Base-by-base conservation (phyloP, 1,140 invertebrate genomes). In the Drosophila grimshawi region DNA sequence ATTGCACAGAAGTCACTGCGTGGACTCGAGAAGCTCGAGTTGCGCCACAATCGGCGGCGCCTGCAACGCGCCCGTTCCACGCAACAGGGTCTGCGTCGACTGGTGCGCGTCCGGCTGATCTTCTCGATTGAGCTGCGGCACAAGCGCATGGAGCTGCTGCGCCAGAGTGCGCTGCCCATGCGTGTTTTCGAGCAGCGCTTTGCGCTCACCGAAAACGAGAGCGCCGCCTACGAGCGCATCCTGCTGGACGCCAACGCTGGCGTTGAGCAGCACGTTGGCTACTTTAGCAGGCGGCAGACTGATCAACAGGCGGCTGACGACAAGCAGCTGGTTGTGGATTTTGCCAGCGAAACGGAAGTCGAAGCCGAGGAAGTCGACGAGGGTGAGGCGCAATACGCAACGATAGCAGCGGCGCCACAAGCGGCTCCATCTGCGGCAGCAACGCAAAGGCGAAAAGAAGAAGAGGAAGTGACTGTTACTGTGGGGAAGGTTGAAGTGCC, bases 41-140 rank as follows among this genome's bases (percentile, higher is more conserved):
- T 86, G 39, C 76, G 88, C 5, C 86, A 91, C 39, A 91, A 92
- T 76, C 81, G 82, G 0, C 70, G 88, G 3, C 70, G 86, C 0
- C 37, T 91, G 59, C 79, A 90, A 45, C 79, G 76, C 2, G 75
- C 77, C 2, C 66, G 76, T 5, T 65, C 62, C 32, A 71, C 80
- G 46, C 51, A 90, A 33, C 73, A 89, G 59, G 73, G 78, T 0
- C 37, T 77, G n/a, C 55, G 81, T 10, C 67, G 88, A 2, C 64
- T 90, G 55, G 91, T 92, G 2, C 85, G 91, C 0, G 86, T 92
- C 0, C 91, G 91, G 10, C 62, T 92, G 5, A 81, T 92, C 55
- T 92, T 92, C 72, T 92, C 88, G 57, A 88, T 92, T 29, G 91
- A 92, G 59, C 46, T 92, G 71, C 81, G 91, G 3, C 91, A 92